Evolutionary conservation across 1,140 invertebrate genomes (phyloP).

Genomic region (Physella acuta): DNA sequence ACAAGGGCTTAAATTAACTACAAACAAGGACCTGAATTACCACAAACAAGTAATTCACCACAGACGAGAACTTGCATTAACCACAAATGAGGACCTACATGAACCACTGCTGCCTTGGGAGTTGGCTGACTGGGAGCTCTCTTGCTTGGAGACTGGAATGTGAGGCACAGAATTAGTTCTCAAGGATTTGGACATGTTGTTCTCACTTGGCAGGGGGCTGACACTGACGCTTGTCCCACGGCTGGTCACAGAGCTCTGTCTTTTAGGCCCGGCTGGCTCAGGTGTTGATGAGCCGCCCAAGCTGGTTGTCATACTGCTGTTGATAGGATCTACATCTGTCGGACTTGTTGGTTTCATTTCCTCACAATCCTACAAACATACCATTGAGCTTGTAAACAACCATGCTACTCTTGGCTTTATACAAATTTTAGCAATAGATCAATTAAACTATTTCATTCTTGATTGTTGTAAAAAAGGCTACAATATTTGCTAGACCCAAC

Average conservation of each 20-base stretch:
- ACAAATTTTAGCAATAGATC: no score
- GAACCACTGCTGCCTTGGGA: conserved; percentile 35
- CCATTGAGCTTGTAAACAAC: no score
- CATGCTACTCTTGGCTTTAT: no score
- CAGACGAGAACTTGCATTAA: no score
- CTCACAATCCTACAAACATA: no score
- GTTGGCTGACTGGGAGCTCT: conserved; percentile 38
- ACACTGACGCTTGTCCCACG: conserved; percentile 12
- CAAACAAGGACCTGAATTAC: no score
- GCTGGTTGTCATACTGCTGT: neutral
- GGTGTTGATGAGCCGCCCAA: neutral
- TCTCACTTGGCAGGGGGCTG: conserved; percentile 16
- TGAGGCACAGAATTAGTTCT: conserved; percentile 23
- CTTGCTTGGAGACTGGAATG: conserved; percentile 37
- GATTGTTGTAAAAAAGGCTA: no score
- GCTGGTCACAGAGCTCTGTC: conserved; percentile 34
- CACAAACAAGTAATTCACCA: no score
- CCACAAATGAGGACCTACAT: conserved; percentile 31
- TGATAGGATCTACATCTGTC: neutral
- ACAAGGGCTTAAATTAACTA: no score
- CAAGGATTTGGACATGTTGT: conserved; percentile 23
- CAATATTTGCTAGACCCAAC: no score
- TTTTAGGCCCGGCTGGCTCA: conserved; percentile 7
- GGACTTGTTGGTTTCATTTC: no score
- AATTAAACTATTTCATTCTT: no score